A percentile compares a stretch with the other conserved stretches of the same genome.
Evolutionary conservation across 1,140 invertebrate genomes (phyloP).

Genomic region (Brachionus calyciflorus): DNA sequence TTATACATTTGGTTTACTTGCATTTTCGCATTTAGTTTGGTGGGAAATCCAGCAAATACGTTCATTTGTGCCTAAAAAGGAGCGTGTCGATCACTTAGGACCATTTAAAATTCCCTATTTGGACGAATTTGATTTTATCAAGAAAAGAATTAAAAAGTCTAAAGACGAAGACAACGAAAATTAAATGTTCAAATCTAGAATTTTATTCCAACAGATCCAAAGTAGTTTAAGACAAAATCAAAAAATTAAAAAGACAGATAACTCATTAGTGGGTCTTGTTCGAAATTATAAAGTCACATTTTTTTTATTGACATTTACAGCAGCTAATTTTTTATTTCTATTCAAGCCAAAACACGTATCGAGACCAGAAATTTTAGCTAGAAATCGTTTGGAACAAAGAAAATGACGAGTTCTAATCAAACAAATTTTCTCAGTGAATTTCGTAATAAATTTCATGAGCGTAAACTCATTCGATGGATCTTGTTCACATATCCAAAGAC

Average conservation of each 20-base stretch:
- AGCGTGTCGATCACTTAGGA: slow-evolving; percentile 31
- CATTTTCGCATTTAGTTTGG: slow-evolving; percentile 40
- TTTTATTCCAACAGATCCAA: neutral
- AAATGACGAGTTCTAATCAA: too few relatives aligned
- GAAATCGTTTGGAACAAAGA: slow-evolving; percentile 3
- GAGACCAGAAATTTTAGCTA: slow-evolving; percentile 10
- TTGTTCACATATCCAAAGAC: slow-evolving; percentile 18
- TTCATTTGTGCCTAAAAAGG: slow-evolving; percentile 22
- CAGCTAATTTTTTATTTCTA: neutral
- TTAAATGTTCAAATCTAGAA: neutral
- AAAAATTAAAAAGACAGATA: neutral
- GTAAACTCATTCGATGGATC: neutral
- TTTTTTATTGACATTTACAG: slow-evolving; percentile 11
- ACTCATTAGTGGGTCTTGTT: neutral
- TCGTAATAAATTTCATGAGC: slow-evolving; percentile 8
- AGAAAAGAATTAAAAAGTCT: slow-evolving; percentile 1
- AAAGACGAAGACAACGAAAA: neutral
- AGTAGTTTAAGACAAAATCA: neutral
- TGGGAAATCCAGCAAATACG: slow-evolving; percentile 45
- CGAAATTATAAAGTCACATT: neutral
- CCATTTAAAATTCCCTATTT: slow-evolving; percentile 33
- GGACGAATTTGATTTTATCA: slow-evolving; percentile 42
- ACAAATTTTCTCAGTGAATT: neutral
- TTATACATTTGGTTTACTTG: slow-evolving; percentile 15
- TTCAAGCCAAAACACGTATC: slow-evolving; percentile 15